phyloP scores from a whole-genome alignment of 1,140 invertebrate genomes.

The Penaeus japonicus region DNA sequence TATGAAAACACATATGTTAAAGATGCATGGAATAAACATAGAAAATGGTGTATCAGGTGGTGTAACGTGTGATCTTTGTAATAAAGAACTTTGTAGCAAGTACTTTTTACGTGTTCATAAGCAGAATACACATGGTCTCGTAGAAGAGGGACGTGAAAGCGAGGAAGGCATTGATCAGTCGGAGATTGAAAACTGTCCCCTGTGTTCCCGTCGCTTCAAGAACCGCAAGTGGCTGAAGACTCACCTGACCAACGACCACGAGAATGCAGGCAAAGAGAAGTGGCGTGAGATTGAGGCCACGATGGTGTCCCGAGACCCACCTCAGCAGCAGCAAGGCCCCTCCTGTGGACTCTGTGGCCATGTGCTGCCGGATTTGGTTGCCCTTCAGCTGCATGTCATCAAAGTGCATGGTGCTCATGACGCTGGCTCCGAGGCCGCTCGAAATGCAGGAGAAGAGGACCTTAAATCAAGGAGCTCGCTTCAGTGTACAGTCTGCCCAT shows the following conservation, averaged over 20 bases:
- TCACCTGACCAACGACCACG: conserved; percentile 87
- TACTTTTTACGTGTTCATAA: conserved; percentile 97
- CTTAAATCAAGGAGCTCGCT: conserved; percentile 14
- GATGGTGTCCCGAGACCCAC: not conserved
- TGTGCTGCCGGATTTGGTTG: conserved; percentile 66
- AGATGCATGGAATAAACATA: conserved; percentile 98
- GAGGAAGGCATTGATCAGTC: conserved; percentile 62
- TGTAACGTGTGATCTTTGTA: conserved; percentile 94
- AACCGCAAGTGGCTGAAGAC: conserved; percentile 89
- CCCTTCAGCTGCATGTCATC: conserved; percentile 69
- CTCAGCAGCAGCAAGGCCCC: conserved; percentile 39
- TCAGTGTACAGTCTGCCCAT: conserved; percentile 51
- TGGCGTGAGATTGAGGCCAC: conserved; percentile 50
- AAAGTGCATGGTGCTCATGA: conserved; percentile 65
- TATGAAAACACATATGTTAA: conserved; percentile 99
- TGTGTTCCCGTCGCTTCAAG: conserved; percentile 87
- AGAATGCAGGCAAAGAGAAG: conserved; percentile 62
- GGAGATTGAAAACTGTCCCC: conserved; percentile 76
- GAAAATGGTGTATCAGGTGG: conserved; percentile 90
- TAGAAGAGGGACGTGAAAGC: conserved; percentile 70
- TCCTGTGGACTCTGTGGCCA: conserved; percentile 68
- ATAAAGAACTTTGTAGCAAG: conserved; percentile 97
- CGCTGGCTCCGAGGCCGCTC: conserved; percentile 36
- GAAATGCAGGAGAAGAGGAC: not conserved
- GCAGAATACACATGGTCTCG: conserved; percentile 95